Conservation (phyloP, 2,797 vertebrate species). For the Hippopotamyrus pictus region DNA sequence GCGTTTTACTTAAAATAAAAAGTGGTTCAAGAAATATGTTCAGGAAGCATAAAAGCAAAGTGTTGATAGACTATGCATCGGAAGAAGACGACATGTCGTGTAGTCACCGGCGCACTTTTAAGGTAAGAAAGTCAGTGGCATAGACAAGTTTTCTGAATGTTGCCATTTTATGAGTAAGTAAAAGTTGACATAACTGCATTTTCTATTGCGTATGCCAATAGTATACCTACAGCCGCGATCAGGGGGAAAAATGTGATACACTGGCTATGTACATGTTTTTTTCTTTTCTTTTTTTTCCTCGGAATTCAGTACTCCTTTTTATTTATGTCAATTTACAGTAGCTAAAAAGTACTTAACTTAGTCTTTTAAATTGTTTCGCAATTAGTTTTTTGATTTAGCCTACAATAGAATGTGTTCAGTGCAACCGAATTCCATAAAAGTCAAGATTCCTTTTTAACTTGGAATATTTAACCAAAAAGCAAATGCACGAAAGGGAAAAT, state of each 20-base stretch:
- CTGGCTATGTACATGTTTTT: not conserved
- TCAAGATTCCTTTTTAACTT: not conserved
- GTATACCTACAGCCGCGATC: not conserved
- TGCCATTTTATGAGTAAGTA: not conserved
- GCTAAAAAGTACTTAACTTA: not conserved
- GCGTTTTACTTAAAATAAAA: not conserved
- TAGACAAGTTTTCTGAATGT: not conserved
- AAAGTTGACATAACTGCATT: not conserved
- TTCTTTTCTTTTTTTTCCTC: not conserved
- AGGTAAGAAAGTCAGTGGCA: constrained; percentile 50
- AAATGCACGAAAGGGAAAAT: not conserved
- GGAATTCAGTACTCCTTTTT: not conserved
- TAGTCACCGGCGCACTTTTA: constrained; percentile 63
- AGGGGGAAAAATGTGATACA: not conserved
- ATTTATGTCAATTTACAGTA: not conserved
- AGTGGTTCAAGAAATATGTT: constrained; percentile 61
- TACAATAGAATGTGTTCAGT: not conserved
- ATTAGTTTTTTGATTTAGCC: not conserved
- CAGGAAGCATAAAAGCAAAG: constrained; percentile 82
- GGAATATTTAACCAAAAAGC: not conserved
- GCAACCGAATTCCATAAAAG: not conserved
- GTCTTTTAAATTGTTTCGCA: not conserved
- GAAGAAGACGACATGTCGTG: constrained; percentile 82
- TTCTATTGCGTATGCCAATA: not conserved
- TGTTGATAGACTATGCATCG: constrained; percentile 81